These are phyloP conservation scores for Malacoraja senta DNA, from an alignment of 2,797 vertebrate genomes.

Conservation along the genomic window DNA sequence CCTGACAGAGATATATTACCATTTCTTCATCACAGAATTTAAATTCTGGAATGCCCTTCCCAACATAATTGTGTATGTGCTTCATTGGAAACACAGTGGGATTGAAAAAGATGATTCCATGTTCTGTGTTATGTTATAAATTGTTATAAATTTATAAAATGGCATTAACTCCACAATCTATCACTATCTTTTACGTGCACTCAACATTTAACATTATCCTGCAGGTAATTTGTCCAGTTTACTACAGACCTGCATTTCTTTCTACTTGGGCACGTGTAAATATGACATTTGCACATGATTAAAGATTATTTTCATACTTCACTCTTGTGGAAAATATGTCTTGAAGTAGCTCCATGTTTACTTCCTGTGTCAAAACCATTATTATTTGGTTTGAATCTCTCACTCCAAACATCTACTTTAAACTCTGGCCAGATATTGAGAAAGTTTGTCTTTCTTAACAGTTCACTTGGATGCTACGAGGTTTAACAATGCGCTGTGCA, in stretches of 20 bases:
- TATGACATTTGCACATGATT: not conserved
- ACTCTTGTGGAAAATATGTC: not conserved
- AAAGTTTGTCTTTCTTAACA: not conserved
- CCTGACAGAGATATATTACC: too few species aligned
- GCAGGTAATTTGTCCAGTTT: not conserved
- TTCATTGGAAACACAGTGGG: too few species aligned
- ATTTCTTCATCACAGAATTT: too few species aligned
- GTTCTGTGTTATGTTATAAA: too few species aligned
- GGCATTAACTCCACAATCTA: not conserved
- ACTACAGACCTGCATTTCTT: not conserved
- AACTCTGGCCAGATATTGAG: not conserved
- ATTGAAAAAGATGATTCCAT: too few species aligned
- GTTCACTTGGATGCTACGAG: not conserved
- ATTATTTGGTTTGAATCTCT: not conserved
- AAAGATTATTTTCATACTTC: too few species aligned
- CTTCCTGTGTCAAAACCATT: not conserved
- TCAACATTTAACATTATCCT: not conserved
- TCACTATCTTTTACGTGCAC: not conserved
- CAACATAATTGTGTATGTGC: too few species aligned
- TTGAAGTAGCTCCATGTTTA: too few species aligned
- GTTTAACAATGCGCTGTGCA: not conserved
- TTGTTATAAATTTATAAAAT: not conserved
- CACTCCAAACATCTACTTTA: not conserved
- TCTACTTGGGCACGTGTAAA: too few species aligned
- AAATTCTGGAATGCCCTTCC: too few species aligned